Evolutionary conservation across 1,140 invertebrate genomes (phyloP).

Genomic region (Drosophila baimaii): DNA sequence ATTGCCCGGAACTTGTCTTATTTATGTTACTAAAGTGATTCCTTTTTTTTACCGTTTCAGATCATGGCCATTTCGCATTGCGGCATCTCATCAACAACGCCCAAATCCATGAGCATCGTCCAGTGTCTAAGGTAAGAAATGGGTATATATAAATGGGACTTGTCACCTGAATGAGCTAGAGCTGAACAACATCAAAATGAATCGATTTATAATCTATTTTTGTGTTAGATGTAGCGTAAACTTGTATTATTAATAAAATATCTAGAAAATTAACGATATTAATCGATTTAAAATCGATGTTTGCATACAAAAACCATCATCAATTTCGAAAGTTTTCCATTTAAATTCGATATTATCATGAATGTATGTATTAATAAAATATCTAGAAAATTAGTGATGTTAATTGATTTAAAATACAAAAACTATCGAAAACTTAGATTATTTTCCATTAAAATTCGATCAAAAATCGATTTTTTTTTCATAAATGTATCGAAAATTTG

Average conservation of each 20-base stretch:
- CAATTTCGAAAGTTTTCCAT: too few relatives aligned
- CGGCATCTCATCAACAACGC: conserved; percentile 85
- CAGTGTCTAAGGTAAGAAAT: conserved; percentile 88
- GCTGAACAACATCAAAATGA: neutral
- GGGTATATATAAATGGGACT: neutral
- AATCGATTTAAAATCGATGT: too few relatives aligned
- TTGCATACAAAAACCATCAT: too few relatives aligned
- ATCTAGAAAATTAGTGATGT: too few relatives aligned
- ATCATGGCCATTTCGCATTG: conserved; percentile 88
- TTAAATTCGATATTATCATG: too few relatives aligned
- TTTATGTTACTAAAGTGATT: neutral
- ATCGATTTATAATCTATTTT: neutral
- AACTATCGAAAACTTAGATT: too few relatives aligned
- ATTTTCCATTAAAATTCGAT: too few relatives aligned
- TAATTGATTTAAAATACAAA: too few relatives aligned
- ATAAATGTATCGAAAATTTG: neutral
- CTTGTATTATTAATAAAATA: too few relatives aligned
- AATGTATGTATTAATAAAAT: too few relatives aligned
- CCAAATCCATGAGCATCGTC: conserved; percentile 86
- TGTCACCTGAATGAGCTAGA: too few relatives aligned
- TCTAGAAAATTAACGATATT: neutral
- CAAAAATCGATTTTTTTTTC: neutral
- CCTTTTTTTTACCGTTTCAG: conserved; percentile 41
- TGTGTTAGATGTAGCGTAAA: neutral
- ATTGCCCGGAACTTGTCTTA: neutral